Percentiles rank a stretch among this genome's conserved stretches.
These are phyloP conservation scores for Mycteria americana DNA, from an alignment of 2,797 vertebrate genomes.

Conservation along the genomic window DNA sequence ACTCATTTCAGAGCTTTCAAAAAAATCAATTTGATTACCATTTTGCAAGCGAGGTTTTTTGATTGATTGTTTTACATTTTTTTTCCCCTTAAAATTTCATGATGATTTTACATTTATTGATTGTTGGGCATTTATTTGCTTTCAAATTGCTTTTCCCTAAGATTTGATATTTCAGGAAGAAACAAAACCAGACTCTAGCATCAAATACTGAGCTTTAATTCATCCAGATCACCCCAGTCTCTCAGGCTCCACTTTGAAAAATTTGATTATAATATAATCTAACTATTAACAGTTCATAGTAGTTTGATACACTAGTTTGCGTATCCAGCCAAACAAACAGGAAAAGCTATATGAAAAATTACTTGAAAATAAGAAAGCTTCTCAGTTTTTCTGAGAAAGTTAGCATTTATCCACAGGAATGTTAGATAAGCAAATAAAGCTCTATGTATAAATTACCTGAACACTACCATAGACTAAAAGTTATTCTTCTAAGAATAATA, in stretches of 20 bases:
- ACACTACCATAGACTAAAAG: neutral
- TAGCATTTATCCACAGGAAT: neutral
- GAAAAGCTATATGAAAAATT: neutral
- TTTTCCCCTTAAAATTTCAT: neutral
- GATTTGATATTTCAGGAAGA: neutral
- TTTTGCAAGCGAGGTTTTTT: neutral
- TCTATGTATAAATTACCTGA: neutral
- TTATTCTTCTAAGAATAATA: neutral
- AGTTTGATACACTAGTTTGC: neutral
- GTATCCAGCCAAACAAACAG: neutral
- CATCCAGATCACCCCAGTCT: neutral
- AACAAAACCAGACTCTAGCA: neutral
- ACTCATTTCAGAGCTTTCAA: neutral
- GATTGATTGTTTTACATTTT: neutral
- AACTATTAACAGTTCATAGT: neutral
- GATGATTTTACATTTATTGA: neutral
- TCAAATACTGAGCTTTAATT: neutral
- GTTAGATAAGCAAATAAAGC: neutral
- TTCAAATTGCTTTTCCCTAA: neutral
- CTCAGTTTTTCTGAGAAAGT: neutral
- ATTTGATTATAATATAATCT: neutral
- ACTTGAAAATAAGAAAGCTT: neutral
- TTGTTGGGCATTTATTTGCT: neutral
- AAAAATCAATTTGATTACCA: neutral
- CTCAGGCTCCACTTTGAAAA: neutral